Conservation (phyloP, 1,140 invertebrate genomes). For the Rhopalosiphum padi region DNA sequence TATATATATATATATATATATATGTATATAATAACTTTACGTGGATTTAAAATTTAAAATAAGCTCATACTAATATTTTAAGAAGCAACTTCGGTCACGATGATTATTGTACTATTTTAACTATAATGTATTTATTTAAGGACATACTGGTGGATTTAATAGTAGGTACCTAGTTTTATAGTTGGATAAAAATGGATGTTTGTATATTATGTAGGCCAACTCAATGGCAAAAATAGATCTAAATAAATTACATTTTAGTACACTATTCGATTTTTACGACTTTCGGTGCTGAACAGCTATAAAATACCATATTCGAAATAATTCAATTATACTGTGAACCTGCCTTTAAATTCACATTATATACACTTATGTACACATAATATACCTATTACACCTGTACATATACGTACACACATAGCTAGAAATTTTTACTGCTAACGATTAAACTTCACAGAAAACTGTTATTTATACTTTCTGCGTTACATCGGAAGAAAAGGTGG, state of each 20-base stretch:
- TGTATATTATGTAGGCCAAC: neutral
- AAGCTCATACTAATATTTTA: neutral
- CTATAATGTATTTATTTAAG: neutral
- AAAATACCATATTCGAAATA: constrained; percentile 25
- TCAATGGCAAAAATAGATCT: neutral
- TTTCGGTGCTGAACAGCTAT: neutral
- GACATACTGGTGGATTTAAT: neutral
- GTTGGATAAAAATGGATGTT: neutral
- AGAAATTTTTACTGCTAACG: constrained; percentile 14
- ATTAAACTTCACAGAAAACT: constrained; percentile 22
- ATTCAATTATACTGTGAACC: constrained; percentile 25
- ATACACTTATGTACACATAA: neutral
- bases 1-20: neutral
- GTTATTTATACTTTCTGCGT: constrained; percentile 30
- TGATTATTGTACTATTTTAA: neutral
- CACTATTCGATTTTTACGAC: constrained; percentile 1
- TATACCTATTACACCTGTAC: neutral
- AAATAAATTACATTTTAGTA: constrained; percentile 13
- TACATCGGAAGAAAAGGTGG: neutral
- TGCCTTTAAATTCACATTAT: constrained; percentile 21
- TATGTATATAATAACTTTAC: neutral
- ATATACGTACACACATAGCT: neutral
- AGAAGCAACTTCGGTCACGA: neutral
- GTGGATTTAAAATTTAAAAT: neutral
- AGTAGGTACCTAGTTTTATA: neutral